These are phyloP conservation scores for Ivindomyrus marchei DNA, from an alignment of 2,113 vertebrate genomes.

Conservation along the genomic window DNA sequence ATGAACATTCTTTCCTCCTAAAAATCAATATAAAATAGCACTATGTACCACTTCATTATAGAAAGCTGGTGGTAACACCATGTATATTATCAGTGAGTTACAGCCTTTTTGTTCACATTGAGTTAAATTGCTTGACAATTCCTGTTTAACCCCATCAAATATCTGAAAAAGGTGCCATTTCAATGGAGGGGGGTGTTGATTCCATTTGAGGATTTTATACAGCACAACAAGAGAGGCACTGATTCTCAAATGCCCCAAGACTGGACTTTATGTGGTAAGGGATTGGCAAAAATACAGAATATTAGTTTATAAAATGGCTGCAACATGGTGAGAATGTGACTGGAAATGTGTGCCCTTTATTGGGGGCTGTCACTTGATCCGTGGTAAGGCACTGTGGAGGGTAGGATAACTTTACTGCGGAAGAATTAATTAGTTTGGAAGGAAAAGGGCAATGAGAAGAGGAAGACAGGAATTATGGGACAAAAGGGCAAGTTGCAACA, in stretches of 20 bases:
- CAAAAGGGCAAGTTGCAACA: neutral
- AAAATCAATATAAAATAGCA: neutral
- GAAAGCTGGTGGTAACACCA: neutral
- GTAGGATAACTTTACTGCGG: neutral
- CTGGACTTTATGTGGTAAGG: slow-evolving; percentile 57
- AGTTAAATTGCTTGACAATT: neutral
- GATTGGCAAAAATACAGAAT: slow-evolving; percentile 45
- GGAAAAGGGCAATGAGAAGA: neutral
- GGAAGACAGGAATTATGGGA: neutral
- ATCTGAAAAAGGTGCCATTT: neutral
- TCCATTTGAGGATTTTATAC: neutral
- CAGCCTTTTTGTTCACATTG: neutral
- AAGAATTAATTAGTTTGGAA: neutral
- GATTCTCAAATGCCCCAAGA: slow-evolving; percentile 76
- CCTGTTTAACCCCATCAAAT: neutral
- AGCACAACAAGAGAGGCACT: slow-evolving; percentile 32
- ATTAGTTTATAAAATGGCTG: slow-evolving; percentile 64
- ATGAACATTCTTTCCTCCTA: neutral
- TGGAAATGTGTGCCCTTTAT: neutral
- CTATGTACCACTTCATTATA: neutral
- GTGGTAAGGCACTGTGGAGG: neutral
- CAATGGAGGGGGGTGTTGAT: neutral
- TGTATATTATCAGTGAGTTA: neutral
- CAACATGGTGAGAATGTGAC: slow-evolving; percentile 17
- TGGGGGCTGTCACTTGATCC: neutral